Percentiles rank a stretch among this genome's conserved stretches.
These are phyloP conservation scores for Rhimphoctona megacephalus DNA, from an alignment of 2,888 invertebrate species.

Conservation along the genomic window DNA sequence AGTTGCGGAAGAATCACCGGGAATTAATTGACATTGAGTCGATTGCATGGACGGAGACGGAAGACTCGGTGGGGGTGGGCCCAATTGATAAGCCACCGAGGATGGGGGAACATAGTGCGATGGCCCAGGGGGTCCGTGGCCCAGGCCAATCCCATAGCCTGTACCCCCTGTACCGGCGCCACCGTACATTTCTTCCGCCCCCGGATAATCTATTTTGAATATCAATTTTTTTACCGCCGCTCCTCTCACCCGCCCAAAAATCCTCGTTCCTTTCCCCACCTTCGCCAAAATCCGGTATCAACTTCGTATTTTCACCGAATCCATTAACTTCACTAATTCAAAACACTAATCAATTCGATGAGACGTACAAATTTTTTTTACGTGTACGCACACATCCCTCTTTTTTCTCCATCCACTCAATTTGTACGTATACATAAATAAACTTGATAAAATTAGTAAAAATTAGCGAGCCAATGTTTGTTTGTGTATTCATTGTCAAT, in stretches of 20 bases:
- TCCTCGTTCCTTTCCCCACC: neutral
- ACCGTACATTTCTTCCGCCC: conserved; percentile 82
- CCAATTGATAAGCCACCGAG: conserved; percentile 80
- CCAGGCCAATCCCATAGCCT: conserved; percentile 82
- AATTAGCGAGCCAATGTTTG: neutral
- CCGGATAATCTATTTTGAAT: conserved; percentile 83
- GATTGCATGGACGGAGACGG: conserved; percentile 69
- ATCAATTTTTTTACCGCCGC: conserved; percentile 8
- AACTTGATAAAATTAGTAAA: neutral
- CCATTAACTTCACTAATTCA: neutral
- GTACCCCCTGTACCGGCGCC: conserved; percentile 79
- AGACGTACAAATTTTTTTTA: neutral
- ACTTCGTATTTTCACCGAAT: neutral
- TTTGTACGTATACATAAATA: conserved; percentile 1
- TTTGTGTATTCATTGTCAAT: neutral
- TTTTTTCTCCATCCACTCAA: neutral
- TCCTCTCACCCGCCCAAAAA: neutral
- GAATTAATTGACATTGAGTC: conserved; percentile 63
- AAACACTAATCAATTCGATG: neutral
- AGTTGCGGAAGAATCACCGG: conserved; percentile 67
- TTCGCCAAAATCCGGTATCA: neutral
- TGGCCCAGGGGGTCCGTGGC: conserved; percentile 80
- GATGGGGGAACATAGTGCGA: conserved; percentile 81
- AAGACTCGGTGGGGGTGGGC: conserved; percentile 77
- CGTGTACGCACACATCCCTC: neutral